Evolutionary conservation across 2,797 vertebrate species (phyloP).

Genomic region (Semotilus atromaculatus): DNA sequence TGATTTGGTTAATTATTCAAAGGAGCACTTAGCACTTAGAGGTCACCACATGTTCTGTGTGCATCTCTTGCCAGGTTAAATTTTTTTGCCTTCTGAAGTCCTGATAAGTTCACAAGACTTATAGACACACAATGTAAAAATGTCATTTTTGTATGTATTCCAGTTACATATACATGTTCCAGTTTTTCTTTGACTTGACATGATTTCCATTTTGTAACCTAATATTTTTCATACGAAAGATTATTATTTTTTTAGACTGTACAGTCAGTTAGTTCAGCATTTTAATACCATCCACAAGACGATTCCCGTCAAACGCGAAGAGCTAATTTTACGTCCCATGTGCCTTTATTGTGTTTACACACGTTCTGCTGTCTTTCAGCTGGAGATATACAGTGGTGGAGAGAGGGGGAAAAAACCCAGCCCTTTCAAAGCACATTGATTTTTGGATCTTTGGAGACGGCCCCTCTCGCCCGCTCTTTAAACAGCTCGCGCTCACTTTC

Average conservation of each 20-base stretch:
- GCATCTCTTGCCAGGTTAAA: conserved; percentile 9
- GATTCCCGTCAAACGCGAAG: neutral
- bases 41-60: conserved; percentile 29
- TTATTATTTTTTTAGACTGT: neutral
- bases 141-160: neutral
- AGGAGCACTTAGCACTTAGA: conserved; percentile 18
- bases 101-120: neutral
- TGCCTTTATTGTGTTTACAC: conserved; percentile 20
- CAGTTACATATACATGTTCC: too few relatives aligned
- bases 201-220: neutral
- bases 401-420: neutral
- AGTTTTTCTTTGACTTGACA: neutral
- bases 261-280: conserved; percentile 20
- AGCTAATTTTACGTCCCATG: conserved; percentile 28
- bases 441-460: conserved; percentile 42
- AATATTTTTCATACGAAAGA: neutral
- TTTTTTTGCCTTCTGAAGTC: neutral
- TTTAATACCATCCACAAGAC: conserved; percentile 13
- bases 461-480: conserved; percentile 25
- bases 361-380: neutral
- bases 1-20: conserved; percentile 35
- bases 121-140: neutral
- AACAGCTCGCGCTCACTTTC: conserved; percentile 33
- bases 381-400: conserved; percentile 20
- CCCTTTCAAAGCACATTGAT: conserved; percentile 37